These are phyloP conservation scores for Piaya cayana DNA, from an alignment of 2,113 vertebrate species.

Conservation along the genomic window DNA sequence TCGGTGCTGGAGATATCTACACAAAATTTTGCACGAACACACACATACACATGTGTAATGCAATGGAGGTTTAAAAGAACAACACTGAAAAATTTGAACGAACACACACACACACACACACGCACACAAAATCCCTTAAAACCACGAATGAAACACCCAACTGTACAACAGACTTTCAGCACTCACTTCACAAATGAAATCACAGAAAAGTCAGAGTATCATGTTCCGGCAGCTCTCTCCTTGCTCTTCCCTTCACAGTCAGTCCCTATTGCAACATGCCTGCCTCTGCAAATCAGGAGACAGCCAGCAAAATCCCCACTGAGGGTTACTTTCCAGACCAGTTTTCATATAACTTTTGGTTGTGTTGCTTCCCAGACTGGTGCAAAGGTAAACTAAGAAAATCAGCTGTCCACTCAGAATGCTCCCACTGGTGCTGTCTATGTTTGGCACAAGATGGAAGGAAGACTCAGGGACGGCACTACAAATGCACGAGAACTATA, in stretches of 20 bases:
- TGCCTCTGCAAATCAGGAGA: not conserved
- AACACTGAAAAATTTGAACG: not conserved
- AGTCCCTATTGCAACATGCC: not conserved
- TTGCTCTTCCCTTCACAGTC: not conserved
- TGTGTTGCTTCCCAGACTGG: not conserved
- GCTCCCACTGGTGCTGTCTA: not conserved
- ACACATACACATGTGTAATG: not conserved
- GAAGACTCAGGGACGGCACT: not conserved
- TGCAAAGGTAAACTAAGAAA: not conserved
- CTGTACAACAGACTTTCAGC: not conserved
- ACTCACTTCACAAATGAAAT: not conserved
- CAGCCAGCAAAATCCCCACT: not conserved
- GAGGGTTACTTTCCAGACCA: not conserved
- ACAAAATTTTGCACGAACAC: not conserved
- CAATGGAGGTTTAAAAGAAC: not conserved
- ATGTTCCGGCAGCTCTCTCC: not conserved
- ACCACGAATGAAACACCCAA: accelerated
- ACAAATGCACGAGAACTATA: not conserved
- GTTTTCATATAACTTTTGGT: not conserved
- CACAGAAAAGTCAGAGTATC: not conserved
- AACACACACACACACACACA: accelerated
- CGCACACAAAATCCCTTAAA: not conserved
- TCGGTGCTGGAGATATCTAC: not conserved
- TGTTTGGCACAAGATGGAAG: not conserved
- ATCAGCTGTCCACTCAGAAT: not conserved